Conservation (phyloP, 2,797 vertebrate species). For the Urocyon cinereoargenteus region DNA sequence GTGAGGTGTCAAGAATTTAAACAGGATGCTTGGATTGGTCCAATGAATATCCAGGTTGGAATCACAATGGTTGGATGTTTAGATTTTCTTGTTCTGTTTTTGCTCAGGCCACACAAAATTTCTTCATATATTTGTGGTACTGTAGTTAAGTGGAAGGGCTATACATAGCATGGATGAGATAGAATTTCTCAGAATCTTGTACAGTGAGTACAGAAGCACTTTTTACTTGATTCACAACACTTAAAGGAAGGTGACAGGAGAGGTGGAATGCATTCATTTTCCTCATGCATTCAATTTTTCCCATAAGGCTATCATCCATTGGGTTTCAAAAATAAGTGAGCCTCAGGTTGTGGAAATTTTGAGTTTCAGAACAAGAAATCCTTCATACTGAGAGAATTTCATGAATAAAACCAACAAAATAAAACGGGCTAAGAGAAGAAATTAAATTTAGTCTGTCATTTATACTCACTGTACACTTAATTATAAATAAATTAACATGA, state of each 20-base stretch:
- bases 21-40: fast-evolving
- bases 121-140: not conserved
- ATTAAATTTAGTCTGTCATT: not conserved
- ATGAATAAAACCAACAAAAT: not conserved
- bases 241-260: not conserved
- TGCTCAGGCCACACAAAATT: not conserved
- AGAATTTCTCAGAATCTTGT: not conserved
- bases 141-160: not conserved
- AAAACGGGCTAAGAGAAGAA: not conserved
- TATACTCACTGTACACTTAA: not conserved
- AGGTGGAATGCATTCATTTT: not conserved
- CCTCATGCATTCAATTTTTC: not conserved
- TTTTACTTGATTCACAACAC: not conserved
- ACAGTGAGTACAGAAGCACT: not conserved
- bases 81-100: not conserved
- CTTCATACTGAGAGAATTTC: not conserved
- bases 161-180: not conserved
- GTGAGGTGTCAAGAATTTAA: not conserved
- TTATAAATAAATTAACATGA: slow-evolving; percentile 10
- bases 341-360: not conserved
- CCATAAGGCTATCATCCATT: not conserved
- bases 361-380: not conserved
- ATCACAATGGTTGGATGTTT: not conserved
- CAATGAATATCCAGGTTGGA: not conserved
- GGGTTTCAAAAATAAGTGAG: not conserved